Evolutionary conservation across 2,113 vertebrate genomes (phyloP).

Genomic region (Thamnaconus septentrionalis): DNA sequence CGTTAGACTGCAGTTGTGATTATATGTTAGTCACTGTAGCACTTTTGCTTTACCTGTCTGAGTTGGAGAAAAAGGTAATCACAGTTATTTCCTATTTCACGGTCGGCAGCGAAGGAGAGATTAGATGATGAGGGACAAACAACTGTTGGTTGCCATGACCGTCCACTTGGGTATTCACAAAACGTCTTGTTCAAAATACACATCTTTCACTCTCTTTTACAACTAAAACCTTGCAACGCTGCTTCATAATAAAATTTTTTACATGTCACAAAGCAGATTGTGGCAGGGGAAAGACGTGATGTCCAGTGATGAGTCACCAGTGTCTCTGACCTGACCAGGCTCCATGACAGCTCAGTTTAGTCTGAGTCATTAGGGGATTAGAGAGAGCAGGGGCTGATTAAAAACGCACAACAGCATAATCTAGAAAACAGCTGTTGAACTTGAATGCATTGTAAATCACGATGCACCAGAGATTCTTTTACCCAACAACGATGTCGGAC

Average conservation of each 20-base stretch:
- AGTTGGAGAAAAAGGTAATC: too few relatives aligned
- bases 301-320: conserved; percentile 18
- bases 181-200: background rate
- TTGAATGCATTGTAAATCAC: too few relatives aligned
- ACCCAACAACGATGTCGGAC: too few relatives aligned
- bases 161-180: background rate
- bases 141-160: conserved; percentile 12
- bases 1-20: background rate
- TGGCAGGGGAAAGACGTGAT: background rate
- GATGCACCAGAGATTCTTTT: too few relatives aligned
- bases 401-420: conserved; percentile 12
- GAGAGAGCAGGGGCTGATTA: conserved; percentile 36
- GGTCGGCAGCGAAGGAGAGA: conserved; percentile 16
- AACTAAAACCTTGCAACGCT: background rate
- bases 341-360: conserved; percentile 35
- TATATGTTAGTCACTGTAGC: background rate
- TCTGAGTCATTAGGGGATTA: conserved; percentile 47
- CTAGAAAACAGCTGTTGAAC: background rate
- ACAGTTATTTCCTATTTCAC: too few relatives aligned
- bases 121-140: conserved; percentile 36
- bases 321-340: conserved; percentile 12
- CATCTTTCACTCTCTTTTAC: background rate
- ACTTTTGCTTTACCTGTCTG: too few relatives aligned
- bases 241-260: too few relatives aligned
- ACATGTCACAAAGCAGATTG: too few relatives aligned